Conservation (phyloP, 1,140 invertebrate species). For the Brachionus angularis region DNA sequence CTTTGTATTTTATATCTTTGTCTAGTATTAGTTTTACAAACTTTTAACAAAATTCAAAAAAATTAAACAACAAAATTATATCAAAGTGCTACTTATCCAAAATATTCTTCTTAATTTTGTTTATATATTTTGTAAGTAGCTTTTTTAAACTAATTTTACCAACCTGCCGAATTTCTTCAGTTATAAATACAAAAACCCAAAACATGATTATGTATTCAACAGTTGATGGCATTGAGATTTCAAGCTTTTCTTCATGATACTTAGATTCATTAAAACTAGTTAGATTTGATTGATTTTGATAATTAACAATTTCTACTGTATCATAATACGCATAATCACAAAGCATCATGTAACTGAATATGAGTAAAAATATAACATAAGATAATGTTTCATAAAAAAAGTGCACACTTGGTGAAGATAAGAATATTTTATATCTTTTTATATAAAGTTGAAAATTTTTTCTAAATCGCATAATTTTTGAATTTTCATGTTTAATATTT, state of each 20-base stretch:
- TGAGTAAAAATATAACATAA: slow-evolving; percentile 30
- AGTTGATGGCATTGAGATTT: not conserved
- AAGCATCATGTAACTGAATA: slow-evolving; percentile 40
- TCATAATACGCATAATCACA: slow-evolving; percentile 37
- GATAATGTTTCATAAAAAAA: slow-evolving; percentile 38
- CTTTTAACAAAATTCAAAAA: slow-evolving; percentile 3
- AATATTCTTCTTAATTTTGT: too few species aligned
- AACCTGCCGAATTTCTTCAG: slow-evolving; percentile 46
- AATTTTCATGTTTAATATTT: not conserved
- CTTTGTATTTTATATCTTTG: slow-evolving; percentile 32
- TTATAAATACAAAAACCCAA: slow-evolving; percentile 43
- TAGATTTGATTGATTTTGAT: not conserved
- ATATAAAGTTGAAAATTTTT: slow-evolving; percentile 21
- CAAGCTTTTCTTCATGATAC: not conserved
- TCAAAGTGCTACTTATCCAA: too few species aligned
- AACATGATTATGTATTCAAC: slow-evolving; percentile 43
- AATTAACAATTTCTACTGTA: not conserved
- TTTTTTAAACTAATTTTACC: too few species aligned
- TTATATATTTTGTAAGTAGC: too few species aligned
- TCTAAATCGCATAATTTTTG: not conserved
- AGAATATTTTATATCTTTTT: slow-evolving; percentile 14
- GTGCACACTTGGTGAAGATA: slow-evolving; percentile 30
- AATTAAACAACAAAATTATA: too few species aligned
- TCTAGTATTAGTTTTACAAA: slow-evolving; percentile 20
- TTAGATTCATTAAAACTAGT: not conserved